Percentiles rank a stretch among this genome's conserved stretches.
These are phyloP conservation scores for Mormyrus iriodes DNA, from an alignment of 2,113 vertebrate species.

Conservation along the genomic window DNA sequence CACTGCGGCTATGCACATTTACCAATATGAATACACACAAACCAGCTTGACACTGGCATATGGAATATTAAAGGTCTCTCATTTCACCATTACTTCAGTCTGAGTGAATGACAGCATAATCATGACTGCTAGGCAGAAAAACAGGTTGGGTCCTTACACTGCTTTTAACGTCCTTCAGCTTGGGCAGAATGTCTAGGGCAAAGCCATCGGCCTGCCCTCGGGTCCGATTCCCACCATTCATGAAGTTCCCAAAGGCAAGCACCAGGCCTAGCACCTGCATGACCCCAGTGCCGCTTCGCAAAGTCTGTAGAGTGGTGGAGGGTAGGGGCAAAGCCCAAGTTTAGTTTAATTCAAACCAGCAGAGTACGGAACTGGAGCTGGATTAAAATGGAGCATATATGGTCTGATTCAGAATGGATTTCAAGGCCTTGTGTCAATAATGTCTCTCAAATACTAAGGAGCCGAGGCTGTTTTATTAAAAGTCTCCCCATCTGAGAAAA, in stretches of 20 bases:
- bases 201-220: constrained; percentile 94
- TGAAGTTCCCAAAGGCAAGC: constrained; percentile 95
- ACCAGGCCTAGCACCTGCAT: constrained; percentile 80
- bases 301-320: constrained; percentile 47
- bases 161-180: constrained; percentile 96
- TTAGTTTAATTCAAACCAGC: not conserved
- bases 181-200: constrained; percentile 88
- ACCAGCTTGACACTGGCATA: not conserved
- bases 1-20: not conserved
- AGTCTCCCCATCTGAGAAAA: not conserved
- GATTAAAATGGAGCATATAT: not conserved
- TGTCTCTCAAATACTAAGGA: not conserved
- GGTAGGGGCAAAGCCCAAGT: not conserved
- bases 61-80: not conserved
- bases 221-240: constrained; percentile 95
- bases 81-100: not conserved
- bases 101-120: not conserved
- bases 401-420: not conserved
- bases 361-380: not conserved
- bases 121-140: not conserved
- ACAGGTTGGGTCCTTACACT: constrained; percentile 70
- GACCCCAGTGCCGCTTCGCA: constrained; percentile 74
- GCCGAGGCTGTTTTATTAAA: not conserved
- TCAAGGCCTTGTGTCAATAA: not conserved
- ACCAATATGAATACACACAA: not conserved